Evolutionary conservation across 2,797 vertebrate genomes (phyloP), one percentile per base, ranked within the genome.

Genomic region (Aldrovandia affinis): DNA sequence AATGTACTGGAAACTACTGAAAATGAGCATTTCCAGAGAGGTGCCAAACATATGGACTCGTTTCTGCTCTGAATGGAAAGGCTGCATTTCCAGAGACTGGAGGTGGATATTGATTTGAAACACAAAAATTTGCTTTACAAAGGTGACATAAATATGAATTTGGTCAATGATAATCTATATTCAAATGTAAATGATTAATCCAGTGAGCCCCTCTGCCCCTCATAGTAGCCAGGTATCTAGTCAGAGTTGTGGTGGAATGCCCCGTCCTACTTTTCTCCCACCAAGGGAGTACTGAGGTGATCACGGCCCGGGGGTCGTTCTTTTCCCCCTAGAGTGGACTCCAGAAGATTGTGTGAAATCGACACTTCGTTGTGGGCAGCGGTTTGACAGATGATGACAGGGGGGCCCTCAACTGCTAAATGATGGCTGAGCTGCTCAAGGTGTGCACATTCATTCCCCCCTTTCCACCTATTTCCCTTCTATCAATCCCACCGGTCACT

Each of bases 291-390:
- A 7, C 57, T 33, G 63, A 12, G 36, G 2, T 22, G 68, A 73
- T 42, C 68, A 30, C 30, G 73, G 18, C 12, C 55, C 12, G 55
- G 12, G 55, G 18, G 10, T 57, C 55, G 5, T 73, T 73, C 36
- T 15, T 42, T n/a, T 77, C 42, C 39, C 73, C 42, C 70, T 83
- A 83, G 44, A 50, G 61, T 68, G 73, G 73, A 47, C 39, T 47
- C 54, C 79, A 81, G 79, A 81, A 39, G 33, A 81, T 54, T 80
- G 50, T 18, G 15, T 73, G 20, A 73, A 73, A 73, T 73, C 20
- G 36, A 42, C 68, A 73, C 68, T 42, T 33, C 36, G 36, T 73
- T 73, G 33, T 33, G 68, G 18, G 61, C 20, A 1, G 54, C 15
- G 59, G 59, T 22, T 5, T 22, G 59, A 4, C 7, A 5, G 78